phyloP scores from a whole-genome alignment of 2,113 vertebrate genomes.

The Dromaius novaehollandiae region DNA sequence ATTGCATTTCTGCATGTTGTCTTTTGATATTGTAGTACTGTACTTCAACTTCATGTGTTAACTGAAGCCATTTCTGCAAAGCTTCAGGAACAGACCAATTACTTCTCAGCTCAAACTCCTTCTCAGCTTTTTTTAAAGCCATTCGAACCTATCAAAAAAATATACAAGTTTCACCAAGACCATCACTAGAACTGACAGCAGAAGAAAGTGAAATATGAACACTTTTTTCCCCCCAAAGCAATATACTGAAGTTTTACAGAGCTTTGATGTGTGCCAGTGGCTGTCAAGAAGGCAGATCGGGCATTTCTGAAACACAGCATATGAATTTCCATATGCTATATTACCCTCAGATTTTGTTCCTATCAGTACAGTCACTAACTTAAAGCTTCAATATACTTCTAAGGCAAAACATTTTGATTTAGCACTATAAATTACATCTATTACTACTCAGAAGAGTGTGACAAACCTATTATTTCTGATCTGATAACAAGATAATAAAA shows the following conservation, averaged over 20 bases:
- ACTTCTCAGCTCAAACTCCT: conserved; percentile 90
- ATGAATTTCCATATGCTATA: neutral
- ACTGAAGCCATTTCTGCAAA: conserved; percentile 97
- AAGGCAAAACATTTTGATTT: neutral
- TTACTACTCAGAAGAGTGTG: neutral
- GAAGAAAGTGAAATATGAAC: neutral
- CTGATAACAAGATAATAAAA: neutral
- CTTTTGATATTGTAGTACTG: conserved; percentile 99
- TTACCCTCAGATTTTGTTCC: neutral
- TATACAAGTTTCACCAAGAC: neutral
- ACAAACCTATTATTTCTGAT: neutral
- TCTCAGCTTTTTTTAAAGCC: conserved; percentile 97
- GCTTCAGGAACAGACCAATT: conserved; percentile 95
- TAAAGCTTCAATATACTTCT: neutral
- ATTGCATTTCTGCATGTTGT: conserved; percentile 94
- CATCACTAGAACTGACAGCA: neutral
- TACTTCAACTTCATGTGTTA: conserved; percentile 98
- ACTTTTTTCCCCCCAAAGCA: neutral
- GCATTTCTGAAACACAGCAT: neutral
- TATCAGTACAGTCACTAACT: neutral
- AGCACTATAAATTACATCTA: neutral
- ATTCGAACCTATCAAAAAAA: conserved; percentile 87
- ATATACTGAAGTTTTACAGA: neutral
- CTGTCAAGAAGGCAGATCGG: neutral
- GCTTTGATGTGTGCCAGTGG: neutral